phyloP scores from a whole-genome alignment of 2,113 vertebrate species.

The Daubentonia madagascariensis region DNA sequence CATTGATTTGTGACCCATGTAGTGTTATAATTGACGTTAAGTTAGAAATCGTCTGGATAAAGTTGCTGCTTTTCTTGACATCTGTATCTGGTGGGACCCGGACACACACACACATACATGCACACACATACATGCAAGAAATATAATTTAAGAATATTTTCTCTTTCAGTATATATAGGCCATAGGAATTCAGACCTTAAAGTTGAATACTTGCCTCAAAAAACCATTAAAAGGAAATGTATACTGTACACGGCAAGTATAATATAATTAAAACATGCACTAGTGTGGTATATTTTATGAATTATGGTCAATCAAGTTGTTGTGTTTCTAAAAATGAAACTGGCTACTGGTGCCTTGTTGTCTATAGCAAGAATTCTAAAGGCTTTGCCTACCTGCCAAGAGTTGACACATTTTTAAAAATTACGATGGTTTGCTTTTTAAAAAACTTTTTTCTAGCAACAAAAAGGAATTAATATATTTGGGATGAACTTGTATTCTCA shows the following conservation, averaged over 20 bases:
- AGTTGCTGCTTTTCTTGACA: constrained; percentile 36
- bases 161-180: background rate
- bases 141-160: constrained; percentile 25
- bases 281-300: constrained; percentile 24
- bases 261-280: background rate
- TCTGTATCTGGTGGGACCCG: background rate
- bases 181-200: constrained; percentile 30
- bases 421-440: constrained; percentile 34
- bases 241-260: background rate
- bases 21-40: background rate
- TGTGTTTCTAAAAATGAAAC: background rate
- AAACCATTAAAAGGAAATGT: background rate
- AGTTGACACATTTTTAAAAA: constrained; percentile 10
- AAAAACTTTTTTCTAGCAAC: background rate
- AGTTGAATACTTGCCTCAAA: background rate
- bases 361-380: constrained; percentile 49
- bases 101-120: background rate
- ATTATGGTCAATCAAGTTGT: background rate
- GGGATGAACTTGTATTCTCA: constrained; percentile 16
- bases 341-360: background rate
- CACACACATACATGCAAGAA: background rate
- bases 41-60: background rate
- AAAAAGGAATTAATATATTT: background rate
- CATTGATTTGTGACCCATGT: background rate
- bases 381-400: background rate